Conservation (phyloP, 2,888 invertebrate genomes). For the Saturnia japonica region DNA sequence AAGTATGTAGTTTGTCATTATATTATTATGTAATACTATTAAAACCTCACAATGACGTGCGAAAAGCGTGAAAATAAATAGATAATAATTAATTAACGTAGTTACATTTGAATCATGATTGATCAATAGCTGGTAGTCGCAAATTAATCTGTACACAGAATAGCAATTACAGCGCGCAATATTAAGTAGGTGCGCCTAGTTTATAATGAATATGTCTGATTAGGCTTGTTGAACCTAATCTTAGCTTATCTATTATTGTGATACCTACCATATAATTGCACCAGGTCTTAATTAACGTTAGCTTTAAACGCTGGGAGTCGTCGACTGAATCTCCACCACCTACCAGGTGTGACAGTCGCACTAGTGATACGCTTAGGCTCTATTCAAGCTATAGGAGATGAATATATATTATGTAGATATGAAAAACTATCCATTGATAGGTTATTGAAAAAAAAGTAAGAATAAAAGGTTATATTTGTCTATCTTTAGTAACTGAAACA, state of each 20-base stretch:
- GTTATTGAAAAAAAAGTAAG: too few species aligned
- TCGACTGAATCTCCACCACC: too few species aligned
- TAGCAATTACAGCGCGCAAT: not conserved
- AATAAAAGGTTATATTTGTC: too few species aligned
- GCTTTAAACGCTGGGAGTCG: not conserved
- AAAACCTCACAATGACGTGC: not conserved
- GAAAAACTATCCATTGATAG: too few species aligned
- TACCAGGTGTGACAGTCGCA: too few species aligned
- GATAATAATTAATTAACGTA: not conserved
- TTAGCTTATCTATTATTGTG: not conserved
- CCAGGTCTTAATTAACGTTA: not conserved
- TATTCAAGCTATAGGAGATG: too few species aligned
- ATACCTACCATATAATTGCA: not conserved
- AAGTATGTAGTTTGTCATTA: too few species aligned
- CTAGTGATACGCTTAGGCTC: too few species aligned
- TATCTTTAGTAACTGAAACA: too few species aligned
- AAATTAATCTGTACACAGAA: not conserved
- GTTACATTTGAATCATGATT: not conserved
- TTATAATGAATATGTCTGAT: not conserved
- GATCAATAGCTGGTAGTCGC: not conserved
- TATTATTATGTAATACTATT: not conserved
- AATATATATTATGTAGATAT: too few species aligned
- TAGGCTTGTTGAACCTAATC: not conserved
- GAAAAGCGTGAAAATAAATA: not conserved
- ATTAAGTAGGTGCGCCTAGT: not conserved